Evolutionary conservation across 2,113 vertebrate genomes (phyloP).

Genomic region (human (Homo sapiens)): DNA sequence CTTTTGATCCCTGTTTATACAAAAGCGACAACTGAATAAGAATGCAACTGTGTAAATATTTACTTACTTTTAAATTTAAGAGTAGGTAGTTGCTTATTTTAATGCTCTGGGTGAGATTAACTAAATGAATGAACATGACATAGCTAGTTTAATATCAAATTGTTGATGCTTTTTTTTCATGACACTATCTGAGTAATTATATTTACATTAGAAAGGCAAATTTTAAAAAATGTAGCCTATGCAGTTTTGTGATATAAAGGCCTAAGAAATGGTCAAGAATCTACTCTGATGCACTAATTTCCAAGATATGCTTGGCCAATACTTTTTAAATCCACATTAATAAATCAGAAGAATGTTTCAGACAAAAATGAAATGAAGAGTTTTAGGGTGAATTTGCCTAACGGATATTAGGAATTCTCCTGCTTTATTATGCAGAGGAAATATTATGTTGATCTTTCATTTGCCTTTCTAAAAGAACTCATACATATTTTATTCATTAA

Average conservation of each 20-base stretch:
- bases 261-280: background rate
- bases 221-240: background rate
- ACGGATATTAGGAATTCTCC: constrained; percentile 71
- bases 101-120: background rate
- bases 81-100: background rate
- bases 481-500: constrained; percentile 80
- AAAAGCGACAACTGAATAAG: background rate
- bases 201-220: constrained; percentile 1
- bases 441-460: constrained; percentile 80
- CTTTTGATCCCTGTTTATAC: constrained; percentile 34
- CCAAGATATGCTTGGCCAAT: constrained; percentile 25
- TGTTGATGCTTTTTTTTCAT: background rate
- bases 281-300: constrained; percentile 38
- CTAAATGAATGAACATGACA: background rate
- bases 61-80: background rate
- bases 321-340: constrained; percentile 67
- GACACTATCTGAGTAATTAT: background rate
- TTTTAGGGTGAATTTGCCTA: constrained; percentile 72
- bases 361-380: constrained; percentile 72
- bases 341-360: constrained; percentile 75
- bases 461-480: constrained; percentile 70
- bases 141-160: background rate
- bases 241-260: constrained; percentile 29
- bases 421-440: constrained; percentile 74
- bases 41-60: background rate